Percentiles rank a stretch among this genome's conserved stretches.
Conservation (phyloP, 2,113 vertebrate species). For the Heterocephalus glaber region DNA sequence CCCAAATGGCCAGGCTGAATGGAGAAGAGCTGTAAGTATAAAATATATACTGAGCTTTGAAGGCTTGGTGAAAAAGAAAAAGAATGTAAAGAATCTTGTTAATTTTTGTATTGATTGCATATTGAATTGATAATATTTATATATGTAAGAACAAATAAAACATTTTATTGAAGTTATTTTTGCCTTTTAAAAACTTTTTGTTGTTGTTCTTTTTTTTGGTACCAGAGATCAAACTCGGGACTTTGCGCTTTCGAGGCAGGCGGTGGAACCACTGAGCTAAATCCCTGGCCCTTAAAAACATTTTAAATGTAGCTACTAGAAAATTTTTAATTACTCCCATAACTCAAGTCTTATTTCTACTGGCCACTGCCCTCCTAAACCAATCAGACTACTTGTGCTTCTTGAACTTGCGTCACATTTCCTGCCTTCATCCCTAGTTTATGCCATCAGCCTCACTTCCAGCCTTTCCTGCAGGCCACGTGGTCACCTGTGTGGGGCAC, state of each 20-base stretch:
- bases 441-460: neutral
- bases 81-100: neutral
- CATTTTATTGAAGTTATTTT: slow-evolving; percentile 25
- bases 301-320: neutral
- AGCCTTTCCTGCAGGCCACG: neutral
- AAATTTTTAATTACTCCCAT: neutral
- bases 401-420: neutral
- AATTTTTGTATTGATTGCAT: slow-evolving; percentile 12
- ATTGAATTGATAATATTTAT: neutral
- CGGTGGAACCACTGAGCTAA: too few species aligned
- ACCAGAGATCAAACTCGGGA: too few species aligned
- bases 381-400: neutral
- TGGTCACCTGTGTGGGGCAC: neutral
- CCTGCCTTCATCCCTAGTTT: neutral
- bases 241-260: too few species aligned
- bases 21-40: neutral
- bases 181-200: neutral
- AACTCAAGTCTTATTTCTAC: neutral
- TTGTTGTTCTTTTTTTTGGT: too few species aligned
- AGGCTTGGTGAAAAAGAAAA: neutral
- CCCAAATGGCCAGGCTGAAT: neutral
- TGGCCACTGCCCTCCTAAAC: neutral
- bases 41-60: neutral
- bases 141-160: neutral
- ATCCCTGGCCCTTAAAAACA: neutral